phyloP scores from a whole-genome alignment of 2,797 vertebrate genomes.

The Delichon dasypus region DNA sequence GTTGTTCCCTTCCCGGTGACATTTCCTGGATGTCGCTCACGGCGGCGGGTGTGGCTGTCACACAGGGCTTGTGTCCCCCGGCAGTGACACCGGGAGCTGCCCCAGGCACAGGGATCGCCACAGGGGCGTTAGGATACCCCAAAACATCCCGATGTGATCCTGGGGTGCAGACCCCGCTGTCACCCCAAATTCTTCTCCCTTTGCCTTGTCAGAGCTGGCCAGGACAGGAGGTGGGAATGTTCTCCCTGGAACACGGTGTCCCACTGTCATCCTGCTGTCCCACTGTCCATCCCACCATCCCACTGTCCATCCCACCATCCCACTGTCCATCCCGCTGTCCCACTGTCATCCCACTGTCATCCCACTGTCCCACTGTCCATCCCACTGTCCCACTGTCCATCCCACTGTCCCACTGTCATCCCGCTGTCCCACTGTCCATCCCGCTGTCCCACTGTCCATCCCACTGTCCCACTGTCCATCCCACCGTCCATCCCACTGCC shows the following conservation, averaged over 20 bases:
- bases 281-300: no score
- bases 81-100: neutral
- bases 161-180: neutral
- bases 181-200: neutral
- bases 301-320: neutral
- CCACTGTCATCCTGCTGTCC: neutral
- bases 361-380: neutral
- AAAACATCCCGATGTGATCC: rapidly evolving
- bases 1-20: neutral
- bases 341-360: no score
- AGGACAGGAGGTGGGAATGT: rapidly evolving
- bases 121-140: neutral
- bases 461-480: neutral
- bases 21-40: neutral
- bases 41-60: neutral
- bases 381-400: neutral
- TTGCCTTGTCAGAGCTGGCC: rapidly evolving
- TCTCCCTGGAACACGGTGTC: neutral
- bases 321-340: neutral
- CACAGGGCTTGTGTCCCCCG: neutral
- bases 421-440: no score
- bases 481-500: neutral
- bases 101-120: neutral
- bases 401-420: no score
- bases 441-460: neutral